Base-by-base conservation (phyloP, 2,797 vertebrate species). In the Chaunax sp. region DNA sequence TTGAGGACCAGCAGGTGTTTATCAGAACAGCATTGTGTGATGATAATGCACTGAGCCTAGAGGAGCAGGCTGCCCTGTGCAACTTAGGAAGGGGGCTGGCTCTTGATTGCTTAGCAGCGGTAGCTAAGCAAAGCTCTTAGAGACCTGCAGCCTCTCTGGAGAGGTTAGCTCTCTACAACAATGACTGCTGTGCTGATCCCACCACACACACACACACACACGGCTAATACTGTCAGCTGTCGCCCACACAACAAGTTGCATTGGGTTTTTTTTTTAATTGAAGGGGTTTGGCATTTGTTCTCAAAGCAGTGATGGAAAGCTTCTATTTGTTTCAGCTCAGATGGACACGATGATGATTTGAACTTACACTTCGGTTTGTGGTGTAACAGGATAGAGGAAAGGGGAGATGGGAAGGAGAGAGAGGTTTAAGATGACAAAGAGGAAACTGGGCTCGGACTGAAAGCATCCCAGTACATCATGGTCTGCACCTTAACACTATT, bases 101-200 rank as follows among this genome's bases (percentile, higher is more conserved):
- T 58, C 60, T 45, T 73, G 76, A 89, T 89, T 89, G 85, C 87
- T 54, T 84, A 89, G 89, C 87, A 92, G 90, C 89, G 0, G 89
- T 88, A 75, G 81, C 80, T 87, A 91, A 86, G 88, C 83, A 85
- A 50, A 84, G 77, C 82, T 90, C 88, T 91, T 82, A 86, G 69
- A 82, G 83, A 82, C 66, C 72, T 55, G 68, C 70, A 66, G 75
- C 53, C 77, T 90, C 87, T 80, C 71, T 44, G 77, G 77, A 82
- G 85, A 87, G 83, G 70, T 78, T 74, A 67, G 23, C 64, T 60
- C 69, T 81, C 55, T 56, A 45, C 26, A 40, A 60, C 20, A 35
- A 55, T 72, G 69, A 75, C 72, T 83, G 70, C 71, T 1, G 25
- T 59, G 61, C 65, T 77, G 76, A 83, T 61, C 72, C 83, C 75